A percentile compares a stretch with the other conserved stretches of the same genome.
Evolutionary conservation across 2,113 vertebrate species (phyloP).

Genomic region (Trichomycterus rosablanca): DNA sequence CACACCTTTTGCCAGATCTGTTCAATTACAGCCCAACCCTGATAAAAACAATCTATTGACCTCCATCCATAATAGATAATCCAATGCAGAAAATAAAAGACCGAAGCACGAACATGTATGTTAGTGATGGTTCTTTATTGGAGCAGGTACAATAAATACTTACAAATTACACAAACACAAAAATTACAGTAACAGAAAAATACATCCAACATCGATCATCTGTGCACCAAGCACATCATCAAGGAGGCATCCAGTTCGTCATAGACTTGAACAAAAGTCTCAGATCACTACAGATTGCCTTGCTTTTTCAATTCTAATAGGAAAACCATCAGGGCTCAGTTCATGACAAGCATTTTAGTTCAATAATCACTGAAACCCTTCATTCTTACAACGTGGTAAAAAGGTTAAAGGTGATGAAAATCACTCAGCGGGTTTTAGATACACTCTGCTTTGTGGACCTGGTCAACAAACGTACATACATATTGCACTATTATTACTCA

Average conservation of each 20-base stretch:
- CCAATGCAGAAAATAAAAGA: background rate
- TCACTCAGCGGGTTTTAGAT: constrained; percentile 5
- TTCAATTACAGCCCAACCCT: too few species aligned
- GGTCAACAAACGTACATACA: constrained; percentile 4
- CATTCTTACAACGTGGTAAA: background rate
- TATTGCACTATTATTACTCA: constrained; percentile 14
- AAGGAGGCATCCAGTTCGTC: constrained; percentile 56
- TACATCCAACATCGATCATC: constrained; percentile 33
- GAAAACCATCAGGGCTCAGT: constrained; percentile 30
- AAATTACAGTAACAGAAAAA: constrained; percentile 29
- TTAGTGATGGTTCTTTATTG: constrained; percentile 62
- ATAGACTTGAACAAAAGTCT: constrained; percentile 58
- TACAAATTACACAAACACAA: constrained; percentile 50
- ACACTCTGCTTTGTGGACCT: constrained; percentile 12
- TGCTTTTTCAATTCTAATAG: constrained; percentile 21
- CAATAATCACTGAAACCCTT: constrained; percentile 27
- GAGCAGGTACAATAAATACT: constrained; percentile 54
- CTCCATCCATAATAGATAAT: too few species aligned
- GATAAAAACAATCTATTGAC: too few species aligned
- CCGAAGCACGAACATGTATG: constrained; percentile 10
- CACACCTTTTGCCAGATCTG: too few species aligned
- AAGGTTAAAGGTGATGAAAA: background rate
- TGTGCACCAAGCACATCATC: constrained; percentile 41
- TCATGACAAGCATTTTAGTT: background rate
- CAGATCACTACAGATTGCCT: constrained; percentile 45